phyloP scores from a whole-genome alignment of 2,888 invertebrate genomes.

The Camponotus fellah region DNA sequence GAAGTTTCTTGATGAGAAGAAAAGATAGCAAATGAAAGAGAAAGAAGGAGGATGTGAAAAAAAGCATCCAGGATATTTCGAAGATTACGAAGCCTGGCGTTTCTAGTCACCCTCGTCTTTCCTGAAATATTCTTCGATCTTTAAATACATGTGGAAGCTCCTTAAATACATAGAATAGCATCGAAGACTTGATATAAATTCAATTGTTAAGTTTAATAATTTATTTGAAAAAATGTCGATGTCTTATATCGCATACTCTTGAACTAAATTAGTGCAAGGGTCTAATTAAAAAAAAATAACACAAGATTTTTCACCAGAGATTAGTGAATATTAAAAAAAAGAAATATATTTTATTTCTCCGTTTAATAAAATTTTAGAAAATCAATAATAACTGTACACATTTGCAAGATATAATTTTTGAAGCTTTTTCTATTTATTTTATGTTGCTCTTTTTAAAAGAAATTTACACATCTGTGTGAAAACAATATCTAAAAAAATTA shows the following conservation, averaged over 20 bases:
- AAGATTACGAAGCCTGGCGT: conserved; percentile 66
- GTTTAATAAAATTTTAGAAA: too few relatives aligned
- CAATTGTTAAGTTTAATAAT: background rate
- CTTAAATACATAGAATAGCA: background rate
- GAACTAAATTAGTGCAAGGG: too few relatives aligned
- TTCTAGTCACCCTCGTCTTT: conserved; percentile 53
- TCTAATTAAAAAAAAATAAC: too few relatives aligned
- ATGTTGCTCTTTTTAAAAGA: too few relatives aligned
- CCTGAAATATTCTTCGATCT: conserved; percentile 30
- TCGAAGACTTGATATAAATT: background rate
- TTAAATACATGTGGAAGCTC: background rate
- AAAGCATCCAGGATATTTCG: conserved; percentile 29
- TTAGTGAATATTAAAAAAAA: too few relatives aligned
- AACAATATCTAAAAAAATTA: too few relatives aligned
- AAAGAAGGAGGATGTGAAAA: background rate
- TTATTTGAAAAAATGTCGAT: background rate
- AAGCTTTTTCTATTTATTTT: too few relatives aligned
- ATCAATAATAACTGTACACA: too few relatives aligned
- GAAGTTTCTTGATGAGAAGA: background rate
- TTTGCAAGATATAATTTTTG: too few relatives aligned
- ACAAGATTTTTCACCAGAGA: background rate
- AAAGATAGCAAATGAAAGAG: background rate
- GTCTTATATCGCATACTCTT: too few relatives aligned
- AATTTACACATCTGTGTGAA: too few relatives aligned
- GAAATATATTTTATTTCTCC: too few relatives aligned